These are phyloP conservation scores for Tortricodes alternella DNA, from an alignment of 2,888 invertebrate genomes.

Conservation along the genomic window DNA sequence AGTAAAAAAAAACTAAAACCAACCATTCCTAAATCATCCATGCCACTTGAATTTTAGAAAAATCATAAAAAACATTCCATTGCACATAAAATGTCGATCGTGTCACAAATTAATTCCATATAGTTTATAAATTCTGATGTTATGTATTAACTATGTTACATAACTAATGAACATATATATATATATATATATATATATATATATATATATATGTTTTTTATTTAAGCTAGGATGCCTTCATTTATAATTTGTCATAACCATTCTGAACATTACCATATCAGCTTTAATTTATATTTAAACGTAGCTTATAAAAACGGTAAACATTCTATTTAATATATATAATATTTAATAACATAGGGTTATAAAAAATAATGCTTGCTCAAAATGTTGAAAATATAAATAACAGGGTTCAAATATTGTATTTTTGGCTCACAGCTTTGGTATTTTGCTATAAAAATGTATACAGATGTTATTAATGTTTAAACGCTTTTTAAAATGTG, in stretches of 20 bases:
- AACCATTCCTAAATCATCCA: too few relatives aligned
- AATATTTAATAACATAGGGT: conserved; percentile 19
- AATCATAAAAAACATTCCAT: conserved; percentile 14
- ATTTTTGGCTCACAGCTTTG: conserved; percentile 16
- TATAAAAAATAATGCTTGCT: conserved; percentile 45
- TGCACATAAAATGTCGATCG: conserved; percentile 2
- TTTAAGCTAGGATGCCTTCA: conserved; percentile 6
- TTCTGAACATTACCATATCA: conserved; percentile 37
- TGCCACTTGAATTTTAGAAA: too few relatives aligned
- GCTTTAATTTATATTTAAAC: conserved; percentile 34
- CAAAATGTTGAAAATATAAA: conserved; percentile 48
- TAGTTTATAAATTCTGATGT: too few relatives aligned
- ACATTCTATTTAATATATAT: conserved; percentile 20
- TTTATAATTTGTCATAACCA: conserved; percentile 8
- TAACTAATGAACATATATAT: background rate
- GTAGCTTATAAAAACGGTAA: too few relatives aligned
- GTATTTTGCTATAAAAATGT: conserved; percentile 31
- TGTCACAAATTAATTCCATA: too few relatives aligned
- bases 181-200: conserved; percentile 24
- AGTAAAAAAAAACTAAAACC: too few relatives aligned
- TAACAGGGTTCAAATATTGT: conserved; percentile 28
- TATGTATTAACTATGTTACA: background rate
- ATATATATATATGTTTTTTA: conserved; percentile 31
- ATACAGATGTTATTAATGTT: conserved; percentile 39
- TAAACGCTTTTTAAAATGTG: background rate